Conservation (phyloP, 2,113 vertebrate species). For the Bolborhynchus lineola region DNA sequence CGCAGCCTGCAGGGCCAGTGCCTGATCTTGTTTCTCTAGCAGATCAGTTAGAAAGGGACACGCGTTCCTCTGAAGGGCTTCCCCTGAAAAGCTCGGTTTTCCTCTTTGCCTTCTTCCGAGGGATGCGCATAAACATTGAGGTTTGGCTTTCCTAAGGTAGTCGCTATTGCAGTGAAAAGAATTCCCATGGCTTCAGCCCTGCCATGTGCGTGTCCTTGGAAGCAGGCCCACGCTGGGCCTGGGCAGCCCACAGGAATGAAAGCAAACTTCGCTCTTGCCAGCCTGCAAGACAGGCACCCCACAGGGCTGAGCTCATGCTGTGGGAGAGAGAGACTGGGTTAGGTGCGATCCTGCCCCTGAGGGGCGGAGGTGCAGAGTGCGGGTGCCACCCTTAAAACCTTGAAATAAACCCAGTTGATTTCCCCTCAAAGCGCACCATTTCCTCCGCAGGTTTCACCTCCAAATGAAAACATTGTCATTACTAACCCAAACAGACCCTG, state of each 20-base stretch:
- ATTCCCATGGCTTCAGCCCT: background rate
- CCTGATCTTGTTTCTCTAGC: background rate
- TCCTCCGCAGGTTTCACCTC: conserved; percentile 85
- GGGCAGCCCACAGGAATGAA: background rate
- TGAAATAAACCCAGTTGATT: background rate
- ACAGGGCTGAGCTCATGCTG: background rate
- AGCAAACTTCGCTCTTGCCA: background rate
- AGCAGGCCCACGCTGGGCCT: background rate
- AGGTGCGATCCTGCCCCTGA: background rate
- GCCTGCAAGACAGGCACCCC: background rate
- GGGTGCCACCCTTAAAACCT: background rate
- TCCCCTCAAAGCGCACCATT: background rate
- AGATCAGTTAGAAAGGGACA: background rate
- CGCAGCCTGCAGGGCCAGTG: background rate
- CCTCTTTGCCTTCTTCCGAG: background rate
- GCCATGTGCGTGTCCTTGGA: fast-evolving
- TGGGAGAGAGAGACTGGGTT: background rate
- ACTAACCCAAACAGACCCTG: conserved; percentile 84
- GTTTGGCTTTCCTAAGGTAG: background rate
- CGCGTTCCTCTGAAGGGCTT: background rate
- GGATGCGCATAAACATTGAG: background rate
- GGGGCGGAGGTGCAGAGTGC: background rate
- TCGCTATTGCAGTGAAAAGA: background rate
- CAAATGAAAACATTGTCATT: conserved; percentile 83
- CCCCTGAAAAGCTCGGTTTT: background rate